Conservation (phyloP, 2,797 vertebrate species). For the Falco naumanni region DNA sequence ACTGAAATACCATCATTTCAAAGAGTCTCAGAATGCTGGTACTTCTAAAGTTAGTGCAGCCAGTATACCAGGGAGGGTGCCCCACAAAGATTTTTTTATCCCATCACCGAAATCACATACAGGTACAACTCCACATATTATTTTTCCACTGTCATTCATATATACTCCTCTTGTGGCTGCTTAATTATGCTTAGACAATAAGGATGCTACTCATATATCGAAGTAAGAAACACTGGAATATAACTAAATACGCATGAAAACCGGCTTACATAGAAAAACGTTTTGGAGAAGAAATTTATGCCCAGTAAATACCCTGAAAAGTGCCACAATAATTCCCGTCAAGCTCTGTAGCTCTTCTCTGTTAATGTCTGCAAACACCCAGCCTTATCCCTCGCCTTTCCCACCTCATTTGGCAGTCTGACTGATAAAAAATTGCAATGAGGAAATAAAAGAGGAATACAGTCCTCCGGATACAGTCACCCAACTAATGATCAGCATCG, state of each 20-base stretch:
- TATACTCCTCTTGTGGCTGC: neutral
- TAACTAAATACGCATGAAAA: neutral
- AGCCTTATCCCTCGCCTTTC: neutral
- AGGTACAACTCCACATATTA: neutral
- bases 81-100: neutral
- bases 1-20: neutral
- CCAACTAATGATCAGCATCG: neutral
- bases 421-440: accelerated
- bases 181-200: neutral
- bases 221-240: neutral
- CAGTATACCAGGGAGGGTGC: neutral
- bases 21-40: neutral
- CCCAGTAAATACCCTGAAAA: neutral
- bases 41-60: neutral
- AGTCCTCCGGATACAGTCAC: neutral
- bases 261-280: neutral
- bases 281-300: neutral
- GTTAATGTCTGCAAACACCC: neutral
- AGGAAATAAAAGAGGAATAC: neutral
- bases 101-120: neutral
- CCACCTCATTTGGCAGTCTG: neutral
- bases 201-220: neutral
- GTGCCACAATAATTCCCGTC: neutral
- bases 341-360: neutral
- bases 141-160: neutral